Evolutionary conservation across 1,140 invertebrate genomes (phyloP).

Genomic region (Drosophila subpulchrella): DNA sequence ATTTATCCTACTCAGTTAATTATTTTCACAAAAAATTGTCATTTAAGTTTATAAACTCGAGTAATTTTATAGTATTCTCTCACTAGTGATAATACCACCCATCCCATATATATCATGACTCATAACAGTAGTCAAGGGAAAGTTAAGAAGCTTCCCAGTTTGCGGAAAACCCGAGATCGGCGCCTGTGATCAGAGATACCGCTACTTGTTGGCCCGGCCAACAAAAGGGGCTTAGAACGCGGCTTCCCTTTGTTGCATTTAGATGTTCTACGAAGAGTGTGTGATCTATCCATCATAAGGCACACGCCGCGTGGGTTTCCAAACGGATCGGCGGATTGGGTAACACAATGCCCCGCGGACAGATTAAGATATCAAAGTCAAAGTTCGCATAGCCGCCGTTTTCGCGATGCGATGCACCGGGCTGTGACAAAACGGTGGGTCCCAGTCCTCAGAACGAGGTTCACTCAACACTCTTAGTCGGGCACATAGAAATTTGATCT

Average conservation of each 20-base stretch:
- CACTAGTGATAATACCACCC: no score
- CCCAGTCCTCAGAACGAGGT: slow-evolving; percentile 35
- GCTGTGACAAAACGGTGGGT: slow-evolving; percentile 68
- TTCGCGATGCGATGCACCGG: slow-evolving; percentile 59
- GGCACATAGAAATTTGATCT: slow-evolving; percentile 62
- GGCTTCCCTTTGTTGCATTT: slow-evolving; percentile 59
- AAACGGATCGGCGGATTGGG: slow-evolving; percentile 25
- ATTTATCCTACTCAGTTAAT: no score
- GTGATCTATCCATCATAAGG: slow-evolving; percentile 56
- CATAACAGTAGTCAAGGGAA: slow-evolving; percentile 54
- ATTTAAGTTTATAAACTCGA: no score
- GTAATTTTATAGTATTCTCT: no score
- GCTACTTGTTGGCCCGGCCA: slow-evolving; percentile 69
- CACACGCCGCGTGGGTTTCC: slow-evolving; percentile 63
- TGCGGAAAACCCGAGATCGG: slow-evolving; percentile 44
- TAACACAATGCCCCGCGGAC: slow-evolving; percentile 68
- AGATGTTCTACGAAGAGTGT: slow-evolving; percentile 9
- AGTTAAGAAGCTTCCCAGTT: slow-evolving; percentile 18
- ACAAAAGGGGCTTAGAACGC: slow-evolving; percentile 71
- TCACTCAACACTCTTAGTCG: slow-evolving; percentile 64
- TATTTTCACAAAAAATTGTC: no score
- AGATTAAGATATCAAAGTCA: slow-evolving; percentile 82
- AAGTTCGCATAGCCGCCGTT: slow-evolving; percentile 70
- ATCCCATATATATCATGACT: slow-evolving; percentile 14
- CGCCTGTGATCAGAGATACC: slow-evolving; percentile 75